phyloP scores from a whole-genome alignment of 2,797 vertebrate species.

The Columba guinea region DNA sequence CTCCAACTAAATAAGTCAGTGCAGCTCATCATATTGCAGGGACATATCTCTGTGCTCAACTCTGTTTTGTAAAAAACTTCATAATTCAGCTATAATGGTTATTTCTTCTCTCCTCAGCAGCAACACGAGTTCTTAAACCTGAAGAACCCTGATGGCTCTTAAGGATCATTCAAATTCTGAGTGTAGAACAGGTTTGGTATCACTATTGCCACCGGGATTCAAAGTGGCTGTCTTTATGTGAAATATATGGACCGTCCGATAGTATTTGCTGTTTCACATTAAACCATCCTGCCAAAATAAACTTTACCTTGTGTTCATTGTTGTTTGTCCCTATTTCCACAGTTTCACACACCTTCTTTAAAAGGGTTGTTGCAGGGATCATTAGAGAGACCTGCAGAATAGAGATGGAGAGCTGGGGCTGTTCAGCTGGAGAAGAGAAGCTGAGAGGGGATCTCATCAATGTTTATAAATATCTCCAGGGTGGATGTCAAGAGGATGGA shows the following conservation, averaged over 20 bases:
- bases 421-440: too few species aligned
- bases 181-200: neutral
- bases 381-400: neutral
- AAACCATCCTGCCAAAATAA: neutral
- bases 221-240: neutral
- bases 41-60: accelerated
- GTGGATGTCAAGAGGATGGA: too few species aligned
- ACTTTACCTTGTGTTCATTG: neutral
- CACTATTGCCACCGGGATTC: neutral
- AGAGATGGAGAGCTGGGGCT: too few species aligned
- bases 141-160: neutral
- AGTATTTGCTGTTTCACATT: neutral
- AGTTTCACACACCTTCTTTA: neutral
- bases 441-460: too few species aligned
- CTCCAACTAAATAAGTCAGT: neutral
- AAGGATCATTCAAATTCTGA: neutral
- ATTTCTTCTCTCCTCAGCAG: neutral
- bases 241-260: accelerated
- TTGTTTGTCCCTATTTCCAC: neutral
- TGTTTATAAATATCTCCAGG: too few species aligned
- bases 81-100: neutral
- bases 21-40: neutral
- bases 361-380: neutral
- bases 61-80: neutral
- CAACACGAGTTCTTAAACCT: neutral